Evolutionary conservation across 2,888 invertebrate species (phyloP).

Genomic region (Cheiracanthium punctorium): DNA sequence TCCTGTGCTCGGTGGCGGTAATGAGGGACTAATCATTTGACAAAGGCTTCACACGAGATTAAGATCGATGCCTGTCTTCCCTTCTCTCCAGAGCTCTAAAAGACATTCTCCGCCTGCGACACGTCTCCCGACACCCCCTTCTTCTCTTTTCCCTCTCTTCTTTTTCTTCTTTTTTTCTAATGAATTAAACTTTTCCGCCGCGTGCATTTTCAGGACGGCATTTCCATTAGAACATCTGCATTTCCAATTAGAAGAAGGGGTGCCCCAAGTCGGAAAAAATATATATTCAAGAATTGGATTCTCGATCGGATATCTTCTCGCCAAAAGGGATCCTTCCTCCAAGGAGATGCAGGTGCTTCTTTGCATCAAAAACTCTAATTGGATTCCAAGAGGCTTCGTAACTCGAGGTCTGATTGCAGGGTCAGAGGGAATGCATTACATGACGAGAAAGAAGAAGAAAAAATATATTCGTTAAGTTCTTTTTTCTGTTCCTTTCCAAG

Average conservation of each 20-base stretch:
- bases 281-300: constrained; percentile 64
- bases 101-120: constrained; percentile 30
- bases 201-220: constrained; percentile 49
- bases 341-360: constrained; percentile 55
- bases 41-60: constrained; percentile 70
- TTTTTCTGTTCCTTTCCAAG: constrained; percentile 12
- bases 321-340: constrained; percentile 42
- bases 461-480: constrained; percentile 42
- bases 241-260: constrained; percentile 67
- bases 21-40: constrained; percentile 70
- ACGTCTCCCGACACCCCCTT: constrained; percentile 35
- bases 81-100: constrained; percentile 37
- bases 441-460: constrained; percentile 16
- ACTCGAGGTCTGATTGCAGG: constrained; percentile 40
- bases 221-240: constrained; percentile 70
- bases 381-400: constrained; percentile 54
- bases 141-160: not conserved
- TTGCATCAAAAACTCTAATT: constrained; percentile 66
- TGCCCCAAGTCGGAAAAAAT: constrained; percentile 36
- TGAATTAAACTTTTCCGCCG: constrained; percentile 68
- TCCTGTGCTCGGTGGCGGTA: constrained; percentile 48
- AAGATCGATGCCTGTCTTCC: constrained; percentile 63
- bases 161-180: constrained; percentile 50
- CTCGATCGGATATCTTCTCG: constrained; percentile 40
- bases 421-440: constrained; percentile 50